These are phyloP conservation scores for Staurois parvus DNA, from an alignment of 2,797 vertebrate species.

Conservation along the genomic window DNA sequence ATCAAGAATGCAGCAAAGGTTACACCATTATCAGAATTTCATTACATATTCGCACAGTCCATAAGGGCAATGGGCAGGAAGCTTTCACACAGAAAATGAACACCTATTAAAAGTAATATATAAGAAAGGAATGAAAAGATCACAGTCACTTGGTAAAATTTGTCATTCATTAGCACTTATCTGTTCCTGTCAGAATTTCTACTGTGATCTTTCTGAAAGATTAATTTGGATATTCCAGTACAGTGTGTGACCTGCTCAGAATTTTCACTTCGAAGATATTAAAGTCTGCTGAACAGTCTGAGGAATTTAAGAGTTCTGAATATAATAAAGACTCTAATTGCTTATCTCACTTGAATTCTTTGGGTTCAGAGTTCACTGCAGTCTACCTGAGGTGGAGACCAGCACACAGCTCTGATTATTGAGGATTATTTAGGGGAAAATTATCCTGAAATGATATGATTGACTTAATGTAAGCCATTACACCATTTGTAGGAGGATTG, in stretches of 20 bases:
- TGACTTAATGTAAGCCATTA: constrained; percentile 3
- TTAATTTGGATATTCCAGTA: constrained; percentile 36
- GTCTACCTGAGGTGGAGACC: neutral
- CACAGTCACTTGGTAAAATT: constrained; percentile 35
- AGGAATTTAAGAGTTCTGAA: neutral
- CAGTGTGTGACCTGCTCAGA: constrained; percentile 33
- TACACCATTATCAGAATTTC: constrained; percentile 6
- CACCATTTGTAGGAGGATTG: constrained; percentile 5
- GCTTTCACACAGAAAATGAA: constrained; percentile 18
- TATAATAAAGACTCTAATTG: constrained; percentile 14
- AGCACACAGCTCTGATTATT: neutral
- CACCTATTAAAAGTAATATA: constrained; percentile 42
- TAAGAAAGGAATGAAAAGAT: constrained; percentile 39
- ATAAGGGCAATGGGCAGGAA: constrained; percentile 17
- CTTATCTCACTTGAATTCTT: constrained; percentile 13
- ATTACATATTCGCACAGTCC: neutral
- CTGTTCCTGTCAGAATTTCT: constrained; percentile 38
- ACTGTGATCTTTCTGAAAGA: constrained; percentile 24
- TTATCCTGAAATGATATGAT: neutral
- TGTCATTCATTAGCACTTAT: constrained; percentile 44
- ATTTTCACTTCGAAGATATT: neutral
- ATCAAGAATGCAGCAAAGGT: neutral
- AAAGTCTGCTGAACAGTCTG: neutral
- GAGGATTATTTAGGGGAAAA: neutral
- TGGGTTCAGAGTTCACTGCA: neutral